Percentiles rank a stretch among this genome's conserved stretches.
Conservation (phyloP, 2,888 invertebrate species). For the Drosophila kokeensis region DNA sequence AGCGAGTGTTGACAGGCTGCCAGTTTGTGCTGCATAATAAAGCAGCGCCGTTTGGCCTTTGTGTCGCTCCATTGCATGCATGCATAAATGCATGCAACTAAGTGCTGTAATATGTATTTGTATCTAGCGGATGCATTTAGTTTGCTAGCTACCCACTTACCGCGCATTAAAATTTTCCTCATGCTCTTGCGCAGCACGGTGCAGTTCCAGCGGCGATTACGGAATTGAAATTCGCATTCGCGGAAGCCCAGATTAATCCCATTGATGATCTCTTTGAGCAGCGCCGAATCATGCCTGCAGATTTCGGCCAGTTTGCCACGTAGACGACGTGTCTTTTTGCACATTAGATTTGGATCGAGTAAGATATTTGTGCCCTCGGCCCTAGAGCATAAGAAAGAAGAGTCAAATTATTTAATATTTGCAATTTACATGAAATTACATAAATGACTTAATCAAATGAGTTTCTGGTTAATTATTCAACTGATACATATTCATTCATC, state of each 20-base stretch:
- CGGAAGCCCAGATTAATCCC: conserved; percentile 93
- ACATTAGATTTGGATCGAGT: conserved; percentile 94
- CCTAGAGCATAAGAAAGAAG: conserved; percentile 85
- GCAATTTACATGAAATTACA: neutral
- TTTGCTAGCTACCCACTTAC: conserved; percentile 86
- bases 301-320: conserved; percentile 92
- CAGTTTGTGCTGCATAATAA: conserved; percentile 72
- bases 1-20: conserved; percentile 70
- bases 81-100: conserved; percentile 12
- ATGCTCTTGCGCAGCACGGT: conserved; percentile 89
- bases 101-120: conserved; percentile 13
- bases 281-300: conserved; percentile 92
- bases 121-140: conserved; percentile 26
- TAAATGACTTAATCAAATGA: neutral
- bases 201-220: conserved; percentile 95
- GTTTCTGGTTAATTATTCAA: neutral
- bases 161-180: conserved; percentile 93
- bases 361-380: conserved; percentile 94
- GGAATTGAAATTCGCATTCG: conserved; percentile 95
- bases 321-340: conserved; percentile 92
- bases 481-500: no score
- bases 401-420: neutral
- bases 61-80: conserved; percentile 25
- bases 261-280: conserved; percentile 92
- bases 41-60: conserved; percentile 59